These are phyloP conservation scores for Meteorus cinctellus DNA, from an alignment of 2,888 invertebrate genomes.

Conservation along the genomic window DNA sequence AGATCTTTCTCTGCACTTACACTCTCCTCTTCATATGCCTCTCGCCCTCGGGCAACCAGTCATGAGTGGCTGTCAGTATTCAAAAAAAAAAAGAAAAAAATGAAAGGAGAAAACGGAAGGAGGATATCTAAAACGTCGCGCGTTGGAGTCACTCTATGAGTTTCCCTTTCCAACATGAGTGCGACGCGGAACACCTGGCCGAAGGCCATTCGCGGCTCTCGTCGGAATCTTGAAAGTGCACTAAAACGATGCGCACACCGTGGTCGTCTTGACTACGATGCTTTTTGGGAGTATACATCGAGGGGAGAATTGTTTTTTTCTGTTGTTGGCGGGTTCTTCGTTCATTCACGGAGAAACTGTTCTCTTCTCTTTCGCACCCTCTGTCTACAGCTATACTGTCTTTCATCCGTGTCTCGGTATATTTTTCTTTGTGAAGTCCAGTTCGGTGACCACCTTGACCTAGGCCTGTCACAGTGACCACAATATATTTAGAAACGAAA, in stretches of 20 bases:
- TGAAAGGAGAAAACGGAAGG: slow-evolving; percentile 42
- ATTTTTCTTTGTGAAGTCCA: slow-evolving; percentile 51
- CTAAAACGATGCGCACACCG: slow-evolving; percentile 62
- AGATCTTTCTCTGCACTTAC: background rate
- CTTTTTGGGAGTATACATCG: slow-evolving; percentile 28
- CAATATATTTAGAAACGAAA: slow-evolving; percentile 16
- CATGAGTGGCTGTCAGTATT: slow-evolving; percentile 39
- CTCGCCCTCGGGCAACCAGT: slow-evolving; percentile 30
- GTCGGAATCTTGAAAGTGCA: slow-evolving; percentile 64
- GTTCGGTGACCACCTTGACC: slow-evolving; percentile 53
- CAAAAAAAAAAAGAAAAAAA: background rate
- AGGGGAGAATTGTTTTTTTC: slow-evolving; percentile 11
- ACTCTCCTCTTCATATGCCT: slow-evolving; percentile 4
- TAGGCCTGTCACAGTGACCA: slow-evolving; percentile 50
- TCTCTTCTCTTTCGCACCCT: slow-evolving; percentile 27
- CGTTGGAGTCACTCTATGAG: slow-evolving; percentile 61
- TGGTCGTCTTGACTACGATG: slow-evolving; percentile 27
- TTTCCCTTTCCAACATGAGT: slow-evolving; percentile 57
- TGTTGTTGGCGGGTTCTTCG: background rate
- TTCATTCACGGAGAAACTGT: slow-evolving; percentile 27
- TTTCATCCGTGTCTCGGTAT: slow-evolving; percentile 20
- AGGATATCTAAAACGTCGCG: slow-evolving; percentile 50
- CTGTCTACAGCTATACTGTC: background rate
- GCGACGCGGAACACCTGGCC: slow-evolving; percentile 64
- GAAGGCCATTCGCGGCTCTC: slow-evolving; percentile 58